These are phyloP conservation scores for Protobothrops mucrosquamatus DNA, from an alignment of 2,113 vertebrate genomes.

Conservation along the genomic window DNA sequence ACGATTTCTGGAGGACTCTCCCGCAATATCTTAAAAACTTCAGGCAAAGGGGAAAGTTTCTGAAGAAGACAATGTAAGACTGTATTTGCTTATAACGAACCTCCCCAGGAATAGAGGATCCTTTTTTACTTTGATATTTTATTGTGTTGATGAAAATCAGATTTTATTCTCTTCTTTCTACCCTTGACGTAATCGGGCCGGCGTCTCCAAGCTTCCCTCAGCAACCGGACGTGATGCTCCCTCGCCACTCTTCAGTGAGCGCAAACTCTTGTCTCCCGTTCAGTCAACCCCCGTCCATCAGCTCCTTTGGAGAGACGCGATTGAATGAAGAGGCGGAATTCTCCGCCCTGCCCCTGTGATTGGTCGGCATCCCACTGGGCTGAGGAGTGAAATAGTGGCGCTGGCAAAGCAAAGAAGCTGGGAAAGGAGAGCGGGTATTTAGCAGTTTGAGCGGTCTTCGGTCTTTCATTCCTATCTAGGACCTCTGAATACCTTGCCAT, in stretches of 20 bases:
- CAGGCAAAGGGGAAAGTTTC: background rate
- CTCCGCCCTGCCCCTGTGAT: slow-evolving; percentile 10
- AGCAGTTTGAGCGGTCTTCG: background rate
- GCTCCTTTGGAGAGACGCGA: fast-evolving
- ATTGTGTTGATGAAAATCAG: background rate
- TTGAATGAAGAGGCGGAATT: fast-evolving
- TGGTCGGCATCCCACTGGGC: slow-evolving; percentile 26
- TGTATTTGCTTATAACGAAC: background rate
- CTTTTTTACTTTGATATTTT: background rate
- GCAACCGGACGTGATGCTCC: background rate
- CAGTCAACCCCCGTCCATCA: background rate
- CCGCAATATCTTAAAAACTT: background rate
- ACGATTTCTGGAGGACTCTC: too few relatives aligned
- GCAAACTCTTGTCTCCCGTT: background rate
- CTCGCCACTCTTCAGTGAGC: fast-evolving
- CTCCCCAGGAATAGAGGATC: background rate
- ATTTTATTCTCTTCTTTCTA: background rate
- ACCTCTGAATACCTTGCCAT: too few relatives aligned
- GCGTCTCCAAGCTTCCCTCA: background rate
- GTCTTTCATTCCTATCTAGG: background rate
- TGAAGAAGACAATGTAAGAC: background rate
- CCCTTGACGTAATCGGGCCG: fast-evolving
- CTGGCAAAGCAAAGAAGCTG: background rate
- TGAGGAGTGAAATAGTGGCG: slow-evolving; percentile 13
- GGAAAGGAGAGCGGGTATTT: fast-evolving